Evolutionary conservation across 23 tunicate species (phyloP), one percentile per base, ranked within the genome.

Genomic region (Botrylloides violaceus): DNA sequence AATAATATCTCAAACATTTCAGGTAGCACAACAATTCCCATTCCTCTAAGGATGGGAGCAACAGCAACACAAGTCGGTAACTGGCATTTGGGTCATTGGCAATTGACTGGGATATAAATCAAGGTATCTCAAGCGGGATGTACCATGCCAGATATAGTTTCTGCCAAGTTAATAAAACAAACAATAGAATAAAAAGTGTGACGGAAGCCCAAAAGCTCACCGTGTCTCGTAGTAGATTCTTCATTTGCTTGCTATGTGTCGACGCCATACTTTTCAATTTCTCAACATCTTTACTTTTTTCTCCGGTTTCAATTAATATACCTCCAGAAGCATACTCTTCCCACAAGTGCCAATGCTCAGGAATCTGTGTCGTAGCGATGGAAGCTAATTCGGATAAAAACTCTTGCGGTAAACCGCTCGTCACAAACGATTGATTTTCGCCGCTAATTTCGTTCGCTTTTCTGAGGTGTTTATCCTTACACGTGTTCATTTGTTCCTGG

Each of bases 301-400:
- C 97, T 0, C 97, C 97, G 2, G 97, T 90, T 61, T 90, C 97
- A 59, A 89, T 90, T 6, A 90, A 61, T 63, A 90, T 90, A 61
- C 78, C 84, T 28, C 88, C 68, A 36, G 82, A 85, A 34, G 94
- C 77, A 61, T 93, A 93, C 58, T 85, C 94, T 37, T 80, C 70
- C 98, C 98, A 93, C 22, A 93, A 76, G 38, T 81, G 73, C 98
- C 98, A 93, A 49, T 85, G 94, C 62, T 93, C 98, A 3, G 98
- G 94, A 32, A 93, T 76, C 62, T 90, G 97, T 29, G 81, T 77
- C 32, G 66, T 31, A 1, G 97, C 97, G 73, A 90, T 78, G 31
- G 68, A 56, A 31, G 82, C 65, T 39, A 90, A 71, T 68, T 90
- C 85, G 84, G 83, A 83, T 27, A 58, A 38, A 50, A 47, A 74